Evolutionary conservation across 2,797 vertebrate genomes (phyloP).

Genomic region (Sardinella longiceps): DNA sequence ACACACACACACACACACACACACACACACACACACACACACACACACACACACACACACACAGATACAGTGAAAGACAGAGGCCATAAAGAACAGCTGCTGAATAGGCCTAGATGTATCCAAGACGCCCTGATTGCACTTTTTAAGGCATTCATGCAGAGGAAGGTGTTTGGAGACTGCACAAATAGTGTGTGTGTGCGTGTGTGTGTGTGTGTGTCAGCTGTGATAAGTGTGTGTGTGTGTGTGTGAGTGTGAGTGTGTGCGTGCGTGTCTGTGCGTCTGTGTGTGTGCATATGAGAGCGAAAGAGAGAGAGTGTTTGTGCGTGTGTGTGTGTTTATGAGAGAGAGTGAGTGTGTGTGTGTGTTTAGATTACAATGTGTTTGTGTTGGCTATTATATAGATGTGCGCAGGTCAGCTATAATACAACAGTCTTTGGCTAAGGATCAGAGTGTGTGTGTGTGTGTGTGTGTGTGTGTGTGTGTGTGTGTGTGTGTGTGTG

Average conservation of each 20-base stretch:
- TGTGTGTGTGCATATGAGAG: not conserved
- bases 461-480: not conserved
- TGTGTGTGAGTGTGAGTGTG: not conserved
- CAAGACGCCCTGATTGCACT: not conserved
- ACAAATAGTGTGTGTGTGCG: not conserved
- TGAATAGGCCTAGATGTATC: constrained; percentile 6
- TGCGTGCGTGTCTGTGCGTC: not conserved
- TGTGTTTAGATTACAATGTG: not conserved
- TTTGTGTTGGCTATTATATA: not conserved
- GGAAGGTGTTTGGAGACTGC: not conserved
- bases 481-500: too few species aligned
- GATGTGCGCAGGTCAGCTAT: not conserved
- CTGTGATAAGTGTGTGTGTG: constrained; percentile 6
- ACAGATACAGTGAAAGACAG: too few species aligned
- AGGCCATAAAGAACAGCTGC: constrained; percentile 21
- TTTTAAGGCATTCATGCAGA: not conserved
- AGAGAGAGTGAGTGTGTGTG: not conserved
- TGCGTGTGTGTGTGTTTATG: not conserved
- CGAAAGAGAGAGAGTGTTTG: not conserved
- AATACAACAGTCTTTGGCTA: not conserved
- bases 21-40: constrained; percentile 38
- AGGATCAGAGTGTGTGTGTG: not conserved
- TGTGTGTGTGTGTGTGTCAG: not conserved
- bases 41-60: constrained; percentile 26
- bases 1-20: constrained; percentile 22